Percentiles rank a stretch among this genome's conserved stretches.
These are phyloP conservation scores for Thalassoma bifasciatum DNA, from an alignment of 2,113 vertebrate genomes.

Conservation along the genomic window DNA sequence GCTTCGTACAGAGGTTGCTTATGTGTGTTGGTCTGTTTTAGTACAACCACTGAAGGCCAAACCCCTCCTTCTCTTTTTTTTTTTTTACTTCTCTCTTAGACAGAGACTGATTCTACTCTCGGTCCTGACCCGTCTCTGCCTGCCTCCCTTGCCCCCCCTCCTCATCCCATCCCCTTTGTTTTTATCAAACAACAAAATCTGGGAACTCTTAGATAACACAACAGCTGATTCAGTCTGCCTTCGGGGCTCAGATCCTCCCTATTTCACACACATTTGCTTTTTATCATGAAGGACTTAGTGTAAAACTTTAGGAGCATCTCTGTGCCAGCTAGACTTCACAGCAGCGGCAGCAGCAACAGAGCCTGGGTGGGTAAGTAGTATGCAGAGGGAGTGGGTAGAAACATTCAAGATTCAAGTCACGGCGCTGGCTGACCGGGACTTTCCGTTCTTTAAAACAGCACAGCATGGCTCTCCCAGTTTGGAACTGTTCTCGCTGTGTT, in stretches of 20 bases:
- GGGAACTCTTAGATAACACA: slow-evolving; percentile 5
- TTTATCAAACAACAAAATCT: slow-evolving; percentile 20
- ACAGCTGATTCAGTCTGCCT: slow-evolving; percentile 14
- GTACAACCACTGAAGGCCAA: slow-evolving; percentile 12
- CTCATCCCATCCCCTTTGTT: slow-evolving; percentile 10
- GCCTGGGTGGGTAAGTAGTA: slow-evolving; percentile 53
- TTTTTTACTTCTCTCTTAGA: not conserved
- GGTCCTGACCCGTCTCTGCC: slow-evolving; percentile 39
- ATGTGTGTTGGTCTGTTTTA: slow-evolving; percentile 31
- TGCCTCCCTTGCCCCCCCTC: slow-evolving; percentile 33
- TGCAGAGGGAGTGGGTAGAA: slow-evolving; percentile 62
- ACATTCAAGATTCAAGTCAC: slow-evolving; percentile 69
- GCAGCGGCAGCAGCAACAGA: slow-evolving; percentile 16
- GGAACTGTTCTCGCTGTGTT: slow-evolving; percentile 8
- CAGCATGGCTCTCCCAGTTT: slow-evolving; percentile 4
- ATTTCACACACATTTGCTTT: slow-evolving; percentile 7
- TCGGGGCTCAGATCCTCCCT: not conserved
- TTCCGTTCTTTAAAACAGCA: slow-evolving; percentile 51
- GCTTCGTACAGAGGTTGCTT: slow-evolving; percentile 23
- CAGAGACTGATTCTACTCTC: slow-evolving; percentile 55
- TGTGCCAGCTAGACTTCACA: slow-evolving; percentile 5
- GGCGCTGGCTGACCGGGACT: slow-evolving; percentile 45
- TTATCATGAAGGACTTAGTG: slow-evolving; percentile 5
- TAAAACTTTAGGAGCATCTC: not conserved
- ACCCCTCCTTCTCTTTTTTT: not conserved